phyloP scores from a whole-genome alignment of 2,888 invertebrate species.

The Ophonus ardosiacus region DNA sequence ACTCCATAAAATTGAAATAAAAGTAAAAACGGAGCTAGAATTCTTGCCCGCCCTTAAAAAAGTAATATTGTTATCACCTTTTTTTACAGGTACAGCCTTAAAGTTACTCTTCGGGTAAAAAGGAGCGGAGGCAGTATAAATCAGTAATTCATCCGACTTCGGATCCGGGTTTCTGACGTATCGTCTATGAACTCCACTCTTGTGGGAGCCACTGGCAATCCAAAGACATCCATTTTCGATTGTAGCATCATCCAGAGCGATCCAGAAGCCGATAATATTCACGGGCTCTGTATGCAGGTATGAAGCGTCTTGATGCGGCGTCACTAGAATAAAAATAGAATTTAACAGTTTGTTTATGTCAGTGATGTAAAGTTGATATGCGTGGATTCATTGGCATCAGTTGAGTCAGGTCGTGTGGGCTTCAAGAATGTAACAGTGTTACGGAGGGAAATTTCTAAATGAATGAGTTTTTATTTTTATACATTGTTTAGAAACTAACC shows the following conservation, averaged over 20 bases:
- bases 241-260: slow-evolving; percentile 96
- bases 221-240: slow-evolving; percentile 96
- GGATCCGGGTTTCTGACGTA: slow-evolving; percentile 84
- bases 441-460: background rate
- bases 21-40: too few relatives aligned
- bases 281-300: slow-evolving; percentile 92
- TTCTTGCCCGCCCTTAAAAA: background rate
- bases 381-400: slow-evolving; percentile 23
- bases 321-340: slow-evolving; percentile 77
- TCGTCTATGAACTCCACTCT: slow-evolving; percentile 86
- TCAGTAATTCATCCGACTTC: slow-evolving; percentile 79
- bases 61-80: slow-evolving; percentile 80
- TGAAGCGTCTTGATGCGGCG: slow-evolving; percentile 91
- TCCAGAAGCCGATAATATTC: slow-evolving; percentile 93
- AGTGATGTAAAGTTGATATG: slow-evolving; percentile 37
- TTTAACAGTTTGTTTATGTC: slow-evolving; percentile 40
- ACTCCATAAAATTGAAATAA: too few relatives aligned
- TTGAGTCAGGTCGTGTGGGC: slow-evolving; percentile 54
- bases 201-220: slow-evolving; percentile 95
- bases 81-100: slow-evolving; percentile 87
- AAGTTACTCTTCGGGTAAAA: slow-evolving; percentile 86
- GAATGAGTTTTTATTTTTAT: background rate
- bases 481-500: background rate
- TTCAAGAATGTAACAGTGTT: background rate
- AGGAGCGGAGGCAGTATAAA: slow-evolving; percentile 84